phyloP scores from a whole-genome alignment of 2,888 invertebrate species.

The Parasteatoda lunata region DNA sequence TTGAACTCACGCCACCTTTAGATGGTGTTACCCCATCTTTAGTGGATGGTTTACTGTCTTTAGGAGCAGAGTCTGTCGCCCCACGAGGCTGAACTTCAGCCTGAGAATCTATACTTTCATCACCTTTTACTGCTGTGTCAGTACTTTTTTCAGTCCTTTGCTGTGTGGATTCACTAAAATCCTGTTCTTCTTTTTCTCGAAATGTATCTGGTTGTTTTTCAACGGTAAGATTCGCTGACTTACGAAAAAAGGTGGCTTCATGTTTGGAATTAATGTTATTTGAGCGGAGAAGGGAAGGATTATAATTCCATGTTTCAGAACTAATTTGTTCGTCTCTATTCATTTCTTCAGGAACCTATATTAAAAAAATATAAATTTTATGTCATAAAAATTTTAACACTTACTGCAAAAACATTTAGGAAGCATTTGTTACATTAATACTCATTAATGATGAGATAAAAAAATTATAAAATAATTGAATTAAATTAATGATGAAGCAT shows the following conservation, averaged over 20 bases:
- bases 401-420: no score
- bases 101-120: constrained; percentile 50
- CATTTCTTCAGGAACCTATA: constrained; percentile 52
- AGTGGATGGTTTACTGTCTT: constrained; percentile 66
- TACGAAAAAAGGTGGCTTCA: constrained; percentile 56
- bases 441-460: no score
- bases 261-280: constrained; percentile 42
- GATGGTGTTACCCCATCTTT: constrained; percentile 56
- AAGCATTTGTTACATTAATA: no score
- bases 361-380: background rate
- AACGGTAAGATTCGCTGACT: constrained; percentile 61
- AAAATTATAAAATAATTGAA: no score
- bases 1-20: constrained; percentile 46
- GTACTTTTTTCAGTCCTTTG: constrained; percentile 17
- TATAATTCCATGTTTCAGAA: constrained; percentile 47
- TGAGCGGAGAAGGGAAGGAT: constrained; percentile 60
- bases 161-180: no score
- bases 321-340: constrained; percentile 62
- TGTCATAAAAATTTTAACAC: no score
- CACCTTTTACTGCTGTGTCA: constrained; percentile 20
- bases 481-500: no score
- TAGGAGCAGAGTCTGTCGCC: constrained; percentile 33
- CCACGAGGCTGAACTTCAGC: constrained; percentile 59
- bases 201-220: constrained; percentile 56
- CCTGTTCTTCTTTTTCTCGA: constrained; percentile 11